Percentiles rank a stretch among this genome's conserved stretches.
Conservation (phyloP, 2,113 vertebrate genomes). For the Grus americana region DNA sequence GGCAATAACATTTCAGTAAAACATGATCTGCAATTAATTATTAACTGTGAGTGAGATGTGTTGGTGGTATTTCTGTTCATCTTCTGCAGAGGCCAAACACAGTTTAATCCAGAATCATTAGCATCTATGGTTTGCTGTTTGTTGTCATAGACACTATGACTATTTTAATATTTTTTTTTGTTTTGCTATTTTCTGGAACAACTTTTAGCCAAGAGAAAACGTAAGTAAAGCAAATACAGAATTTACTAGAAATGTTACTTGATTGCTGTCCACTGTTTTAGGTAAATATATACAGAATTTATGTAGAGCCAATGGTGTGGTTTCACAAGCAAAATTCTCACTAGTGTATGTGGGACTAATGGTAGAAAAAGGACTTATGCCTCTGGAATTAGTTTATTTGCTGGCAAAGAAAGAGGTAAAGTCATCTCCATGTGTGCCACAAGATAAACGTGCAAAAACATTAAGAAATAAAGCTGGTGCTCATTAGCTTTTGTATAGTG, state of each 20-base stretch:
- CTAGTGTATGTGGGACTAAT: neutral
- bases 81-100: neutral
- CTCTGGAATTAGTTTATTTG: neutral
- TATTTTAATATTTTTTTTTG: conserved; percentile 20
- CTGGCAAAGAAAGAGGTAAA: neutral
- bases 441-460: neutral
- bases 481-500: neutral
- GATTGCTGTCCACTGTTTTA: neutral
- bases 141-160: conserved; percentile 39
- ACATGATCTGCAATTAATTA: conserved; percentile 61
- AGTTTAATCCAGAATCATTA: neutral
- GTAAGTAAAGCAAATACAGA: conserved; percentile 65
- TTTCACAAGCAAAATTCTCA: neutral
- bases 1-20: neutral
- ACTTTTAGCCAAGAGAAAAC: conserved; percentile 73
- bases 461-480: neutral
- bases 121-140: neutral
- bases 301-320: neutral
- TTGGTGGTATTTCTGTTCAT: neutral
- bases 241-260: neutral
- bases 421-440: neutral
- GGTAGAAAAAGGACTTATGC: neutral
- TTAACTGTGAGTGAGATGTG: conserved; percentile 54
- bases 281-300: neutral
- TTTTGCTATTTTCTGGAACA: conserved; percentile 53